These are phyloP conservation scores for Musca domestica DNA, from an alignment of 1,140 invertebrate species.

Conservation along the genomic window DNA sequence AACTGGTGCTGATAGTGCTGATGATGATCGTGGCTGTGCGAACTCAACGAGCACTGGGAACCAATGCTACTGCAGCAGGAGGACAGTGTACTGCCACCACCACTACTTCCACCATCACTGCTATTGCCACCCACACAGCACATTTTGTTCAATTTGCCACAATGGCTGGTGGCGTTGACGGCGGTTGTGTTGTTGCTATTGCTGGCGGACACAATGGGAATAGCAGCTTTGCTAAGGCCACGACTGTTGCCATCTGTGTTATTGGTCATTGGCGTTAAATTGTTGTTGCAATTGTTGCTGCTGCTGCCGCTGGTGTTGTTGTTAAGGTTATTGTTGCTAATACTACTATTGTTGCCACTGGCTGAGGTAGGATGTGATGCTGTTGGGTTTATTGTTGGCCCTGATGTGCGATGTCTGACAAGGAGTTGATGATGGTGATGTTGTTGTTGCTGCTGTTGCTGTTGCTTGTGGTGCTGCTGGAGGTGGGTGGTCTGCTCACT, in stretches of 20 bases:
- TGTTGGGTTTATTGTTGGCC: slow-evolving; percentile 17
- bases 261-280: slow-evolving; percentile 32
- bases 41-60: background rate
- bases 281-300: slow-evolving; percentile 22
- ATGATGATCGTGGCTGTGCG: slow-evolving; percentile 48
- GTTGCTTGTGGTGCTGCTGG: slow-evolving; percentile 31
- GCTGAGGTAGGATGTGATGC: slow-evolving; percentile 38
- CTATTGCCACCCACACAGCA: slow-evolving; percentile 38
- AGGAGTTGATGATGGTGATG: slow-evolving; percentile 31
- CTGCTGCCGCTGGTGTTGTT: slow-evolving; percentile 38
- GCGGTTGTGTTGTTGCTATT: slow-evolving; percentile 3
- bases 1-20: slow-evolving; percentile 51
- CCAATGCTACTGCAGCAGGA: background rate
- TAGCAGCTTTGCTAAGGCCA: slow-evolving; percentile 22
- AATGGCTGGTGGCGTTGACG: slow-evolving; percentile 31
- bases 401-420: background rate
- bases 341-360: slow-evolving; percentile 30
- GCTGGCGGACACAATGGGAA: slow-evolving; percentile 6
- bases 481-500: slow-evolving; percentile 3
- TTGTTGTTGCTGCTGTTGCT: slow-evolving; percentile 40
- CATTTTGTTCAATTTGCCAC: slow-evolving; percentile 43
- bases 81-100: slow-evolving; percentile 23
- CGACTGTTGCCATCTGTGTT: slow-evolving; percentile 38
- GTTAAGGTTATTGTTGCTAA: slow-evolving; percentile 33
- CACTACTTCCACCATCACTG: slow-evolving; percentile 32